Evolutionary conservation across 1,140 invertebrate genomes (phyloP), one percentile per base, ranked within the genome.

Genomic region (Psix sp.): DNA sequence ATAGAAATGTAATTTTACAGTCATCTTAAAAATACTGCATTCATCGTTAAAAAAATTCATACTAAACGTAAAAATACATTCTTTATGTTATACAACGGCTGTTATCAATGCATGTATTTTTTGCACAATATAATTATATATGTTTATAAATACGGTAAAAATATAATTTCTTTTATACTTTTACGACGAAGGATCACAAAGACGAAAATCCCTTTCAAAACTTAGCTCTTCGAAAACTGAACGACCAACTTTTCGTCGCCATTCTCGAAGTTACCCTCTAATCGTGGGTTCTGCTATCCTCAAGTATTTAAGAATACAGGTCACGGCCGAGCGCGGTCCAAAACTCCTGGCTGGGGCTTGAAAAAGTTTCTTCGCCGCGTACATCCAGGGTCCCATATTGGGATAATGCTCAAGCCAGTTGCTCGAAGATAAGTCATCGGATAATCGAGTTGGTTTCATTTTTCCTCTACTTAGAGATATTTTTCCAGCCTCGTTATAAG

Each of bases 291-390:
- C 35, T 35, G n/a, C 35, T 49, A 46, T 48, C 57, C 18, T 20
- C 16, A 26, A 49, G 43, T 56, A 51, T 18, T 74, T 74, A 66
- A 52, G 49, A 67, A 74, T 67, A 74, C 71, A 74, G 71, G 71
- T 74, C 62, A 66, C 71, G 71, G 63, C 54, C 62, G 62, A 62
- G 21, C 35, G 43, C 33, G 62, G 63, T 65, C 62, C 45, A 33
- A 39, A 52, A 70, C 39, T 40, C 54, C 60, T 60, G 26, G 38
- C n/a, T 4, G 16, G 42, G 31, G 48, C 26, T 66, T 39, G 54
- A 63, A 71, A 60, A 66, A 66, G 54, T 60, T 66, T 74, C 39
- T 5, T 43, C 48, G n/a, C n/a, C n/a, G n/a, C n/a, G n/a, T n/a
- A 21, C 29, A 36, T 42, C 39, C 38, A 16, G 43, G 57, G 62